Percentiles rank a stretch among this genome's conserved stretches.
Conservation (phyloP, 2,888 invertebrate genomes). For the Brachylomia viminalis region DNA sequence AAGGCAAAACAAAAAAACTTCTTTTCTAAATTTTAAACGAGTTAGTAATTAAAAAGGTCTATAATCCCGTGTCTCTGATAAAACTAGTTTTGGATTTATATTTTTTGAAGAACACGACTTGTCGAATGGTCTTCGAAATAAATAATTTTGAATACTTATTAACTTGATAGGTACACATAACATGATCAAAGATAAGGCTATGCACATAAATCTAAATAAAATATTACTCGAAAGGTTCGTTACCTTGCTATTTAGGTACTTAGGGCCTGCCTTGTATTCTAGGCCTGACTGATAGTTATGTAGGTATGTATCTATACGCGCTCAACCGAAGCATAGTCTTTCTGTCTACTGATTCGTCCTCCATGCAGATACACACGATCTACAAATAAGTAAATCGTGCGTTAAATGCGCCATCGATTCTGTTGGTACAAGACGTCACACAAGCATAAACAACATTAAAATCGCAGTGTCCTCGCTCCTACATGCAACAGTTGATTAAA, state of each 20-base stretch:
- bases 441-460: slow-evolving; percentile 29
- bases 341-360: slow-evolving; percentile 18
- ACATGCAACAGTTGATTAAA: slow-evolving; percentile 28
- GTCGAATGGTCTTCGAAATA: not conserved
- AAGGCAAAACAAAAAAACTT: not conserved
- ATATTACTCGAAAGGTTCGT: not conserved
- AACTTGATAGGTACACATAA: not conserved
- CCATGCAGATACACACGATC: slow-evolving; percentile 18
- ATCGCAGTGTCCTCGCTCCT: slow-evolving; percentile 29
- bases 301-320: not conserved
- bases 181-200: not conserved
- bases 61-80: not conserved
- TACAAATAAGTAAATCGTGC: slow-evolving; percentile 52
- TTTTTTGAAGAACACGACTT: not conserved
- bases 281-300: not conserved
- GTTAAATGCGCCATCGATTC: slow-evolving; percentile 50
- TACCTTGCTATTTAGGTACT: not conserved
- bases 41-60: not conserved
- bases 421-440: slow-evolving; percentile 29
- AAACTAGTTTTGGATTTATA: not conserved
- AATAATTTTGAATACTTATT: too few relatives aligned
- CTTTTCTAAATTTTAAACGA: not conserved
- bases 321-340: slow-evolving; percentile 3
- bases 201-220: not conserved
- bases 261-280: not conserved